These are phyloP conservation scores for Hylomyscus alleni DNA, from an alignment of 2,797 vertebrate genomes.

Conservation along the genomic window DNA sequence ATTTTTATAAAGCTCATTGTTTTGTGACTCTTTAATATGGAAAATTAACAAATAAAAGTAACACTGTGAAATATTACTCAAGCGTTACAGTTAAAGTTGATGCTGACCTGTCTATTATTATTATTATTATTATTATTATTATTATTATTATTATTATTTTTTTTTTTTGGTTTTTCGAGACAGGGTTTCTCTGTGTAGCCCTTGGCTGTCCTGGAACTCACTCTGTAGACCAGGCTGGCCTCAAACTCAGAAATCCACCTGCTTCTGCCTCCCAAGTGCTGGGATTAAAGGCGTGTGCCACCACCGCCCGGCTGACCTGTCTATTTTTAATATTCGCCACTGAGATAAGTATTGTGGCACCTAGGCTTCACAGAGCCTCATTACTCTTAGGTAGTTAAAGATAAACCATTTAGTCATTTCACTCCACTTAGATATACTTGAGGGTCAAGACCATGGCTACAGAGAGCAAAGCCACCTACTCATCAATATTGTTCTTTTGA, in stretches of 20 bases:
- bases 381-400: not conserved
- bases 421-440: not conserved
- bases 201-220: no score
- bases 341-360: not conserved
- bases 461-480: not conserved
- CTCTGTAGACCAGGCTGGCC: no score
- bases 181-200: no score
- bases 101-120: no score
- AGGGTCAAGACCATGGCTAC: not conserved
- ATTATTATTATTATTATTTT: no score
- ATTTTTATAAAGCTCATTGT: constrained; percentile 58
- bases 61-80: constrained; percentile 52
- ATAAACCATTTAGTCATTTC: not conserved
- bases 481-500: not conserved
- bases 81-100: constrained; percentile 44
- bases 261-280: no score
- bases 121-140: no score
- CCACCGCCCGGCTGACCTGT: no score
- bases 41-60: constrained; percentile 55
- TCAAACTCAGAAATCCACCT: no score
- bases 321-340: not conserved
- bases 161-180: no score
- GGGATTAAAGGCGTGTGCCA: no score
- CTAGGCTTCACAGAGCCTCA: not conserved
- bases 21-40: constrained; percentile 34